Percentiles rank a stretch among this genome's conserved stretches.
These are phyloP conservation scores for Acleris laterana DNA, from an alignment of 2,888 invertebrate species.

Conservation along the genomic window DNA sequence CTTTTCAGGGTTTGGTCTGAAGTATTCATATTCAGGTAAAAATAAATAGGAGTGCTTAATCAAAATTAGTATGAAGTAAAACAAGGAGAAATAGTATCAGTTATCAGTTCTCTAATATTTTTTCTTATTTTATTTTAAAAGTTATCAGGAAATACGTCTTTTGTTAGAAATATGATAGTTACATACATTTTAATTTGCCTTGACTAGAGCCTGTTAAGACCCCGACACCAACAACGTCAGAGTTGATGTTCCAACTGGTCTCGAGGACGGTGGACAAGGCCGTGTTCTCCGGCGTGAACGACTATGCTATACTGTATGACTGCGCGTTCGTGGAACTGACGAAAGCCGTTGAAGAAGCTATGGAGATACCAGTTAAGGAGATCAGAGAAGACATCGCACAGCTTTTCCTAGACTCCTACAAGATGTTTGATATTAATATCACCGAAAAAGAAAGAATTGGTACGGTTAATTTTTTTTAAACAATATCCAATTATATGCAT, in stretches of 20 bases:
- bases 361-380: conserved; percentile 72
- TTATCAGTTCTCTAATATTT: no score
- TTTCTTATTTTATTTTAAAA: no score
- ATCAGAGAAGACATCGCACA: conserved; percentile 64
- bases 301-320: conserved; percentile 61
- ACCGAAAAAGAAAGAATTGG: conserved; percentile 66
- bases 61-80: no score
- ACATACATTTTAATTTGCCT: background rate
- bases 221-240: conserved; percentile 65
- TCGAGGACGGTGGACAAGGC: conserved; percentile 72
- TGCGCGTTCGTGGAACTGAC: conserved; percentile 69
- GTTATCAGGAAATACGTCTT: no score
- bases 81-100: no score
- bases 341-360: conserved; percentile 68
- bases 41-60: no score
- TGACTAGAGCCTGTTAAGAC: conserved; percentile 61
- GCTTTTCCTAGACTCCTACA: conserved; percentile 59
- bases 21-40: no score
- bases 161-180: background rate
- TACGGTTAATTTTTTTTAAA: conserved; percentile 42
- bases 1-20: no score
- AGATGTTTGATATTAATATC: conserved; percentile 62
- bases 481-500: no score
- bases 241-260: conserved; percentile 55
- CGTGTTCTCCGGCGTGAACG: conserved; percentile 59